Evolutionary conservation across 2,888 invertebrate species (phyloP), one percentile per base, ranked within the genome.

Genomic region (Mechanitis messenoides): DNA sequence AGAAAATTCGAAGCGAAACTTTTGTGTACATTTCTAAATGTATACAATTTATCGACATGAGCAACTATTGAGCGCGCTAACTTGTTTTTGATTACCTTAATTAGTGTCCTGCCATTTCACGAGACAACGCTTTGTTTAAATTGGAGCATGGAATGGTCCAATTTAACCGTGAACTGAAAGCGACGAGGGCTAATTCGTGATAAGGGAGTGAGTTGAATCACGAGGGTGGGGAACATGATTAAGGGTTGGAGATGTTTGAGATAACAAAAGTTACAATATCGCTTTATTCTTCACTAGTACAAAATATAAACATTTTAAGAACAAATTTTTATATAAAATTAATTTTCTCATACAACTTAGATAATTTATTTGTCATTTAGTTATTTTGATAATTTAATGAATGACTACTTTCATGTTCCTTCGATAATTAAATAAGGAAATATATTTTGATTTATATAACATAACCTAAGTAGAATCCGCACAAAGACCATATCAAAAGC

Each of bases 81-180:
- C 78, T 80, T 81, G 79, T 80, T 81, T 81, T 78, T 83, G 84
- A 87, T 87, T 87, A 81, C 78, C 77, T 81, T 85, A 87, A 87
- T 87, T 85, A 84, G 84, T 80, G 79, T 78, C 79, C 82, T 79
- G 75, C 74, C 78, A 81, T 84, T 83, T 84, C 80, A 75, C 74
- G 76, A 77, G 79, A 82, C 78, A 76, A 76, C 74, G 80, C 72
- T 82, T 74, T 75, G 77, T 86, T 86, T 83, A 83, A 88, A 88
- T 84, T 82, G 81, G 81, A 83, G 77, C 78, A 76, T 80, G 77
- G 77, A 85, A 85, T 78, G 78, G 82, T 81, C 83, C 80, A 84
- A 79, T 86, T 83, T 79, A 79, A 76, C 77, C 80, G 83, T 84
- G 83, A 83, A 83, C 79, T 74, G 79, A 87, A 84, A 83, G 80